Conservation (phyloP, 1,140 invertebrate species). For the Drosophila tani region DNA sequence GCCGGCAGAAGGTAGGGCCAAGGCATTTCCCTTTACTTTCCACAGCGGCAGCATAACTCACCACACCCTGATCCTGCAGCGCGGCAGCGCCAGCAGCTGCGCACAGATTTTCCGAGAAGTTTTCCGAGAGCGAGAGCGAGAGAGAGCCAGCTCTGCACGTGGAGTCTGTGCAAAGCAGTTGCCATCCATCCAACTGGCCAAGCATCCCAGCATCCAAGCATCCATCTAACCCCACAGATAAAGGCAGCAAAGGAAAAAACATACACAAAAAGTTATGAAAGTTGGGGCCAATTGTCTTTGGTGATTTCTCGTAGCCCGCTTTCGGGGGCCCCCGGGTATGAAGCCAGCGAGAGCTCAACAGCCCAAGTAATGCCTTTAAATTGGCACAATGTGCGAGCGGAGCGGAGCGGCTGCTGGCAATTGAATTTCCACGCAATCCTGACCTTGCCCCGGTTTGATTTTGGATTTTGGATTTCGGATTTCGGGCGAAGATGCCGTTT, state of each 20-base stretch:
- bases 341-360: neutral
- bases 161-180: slow-evolving; percentile 76
- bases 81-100: slow-evolving; percentile 62
- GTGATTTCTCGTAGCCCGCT: slow-evolving; percentile 72
- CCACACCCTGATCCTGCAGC: slow-evolving; percentile 84
- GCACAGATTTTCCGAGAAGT: slow-evolving; percentile 51
- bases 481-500: slow-evolving; percentile 23
- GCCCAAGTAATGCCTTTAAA: slow-evolving; percentile 59
- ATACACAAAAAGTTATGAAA: slow-evolving; percentile 64
- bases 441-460: slow-evolving; percentile 40
- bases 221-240: slow-evolving; percentile 11
- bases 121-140: slow-evolving; percentile 22
- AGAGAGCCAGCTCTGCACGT: slow-evolving; percentile 53
- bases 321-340: slow-evolving; percentile 43
- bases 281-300: slow-evolving; percentile 69
- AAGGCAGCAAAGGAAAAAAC: slow-evolving; percentile 35
- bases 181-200: slow-evolving; percentile 47
- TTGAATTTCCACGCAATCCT: slow-evolving; percentile 24
- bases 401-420: slow-evolving; percentile 31
- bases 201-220: neutral
- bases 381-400: slow-evolving; percentile 71
- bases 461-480: neutral
- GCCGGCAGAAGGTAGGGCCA: slow-evolving; percentile 73
- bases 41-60: slow-evolving; percentile 77
- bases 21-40: slow-evolving; percentile 59